These are phyloP conservation scores for Lampropteryx suffumata DNA, from an alignment of 2,888 invertebrate genomes.

Conservation along the genomic window DNA sequence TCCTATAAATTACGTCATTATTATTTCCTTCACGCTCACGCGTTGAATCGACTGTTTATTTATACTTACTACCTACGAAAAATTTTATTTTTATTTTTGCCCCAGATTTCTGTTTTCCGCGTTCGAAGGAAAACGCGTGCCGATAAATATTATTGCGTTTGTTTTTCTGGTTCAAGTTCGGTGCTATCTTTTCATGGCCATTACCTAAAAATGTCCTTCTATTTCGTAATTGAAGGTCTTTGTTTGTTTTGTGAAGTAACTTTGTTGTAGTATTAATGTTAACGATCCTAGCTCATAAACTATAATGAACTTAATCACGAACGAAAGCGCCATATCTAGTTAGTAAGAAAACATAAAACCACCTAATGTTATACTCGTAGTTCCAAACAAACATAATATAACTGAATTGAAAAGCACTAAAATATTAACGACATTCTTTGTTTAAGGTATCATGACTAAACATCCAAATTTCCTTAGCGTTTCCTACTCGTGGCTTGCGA, in stretches of 20 bases:
- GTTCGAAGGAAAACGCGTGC: conserved; percentile 22
- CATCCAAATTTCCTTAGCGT: conserved; percentile 13
- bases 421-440: conserved; percentile 13
- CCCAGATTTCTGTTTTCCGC: conserved; percentile 23
- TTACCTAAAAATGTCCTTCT: conserved; percentile 4
- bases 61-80: not conserved
- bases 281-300: not conserved
- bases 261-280: conserved; percentile 2
- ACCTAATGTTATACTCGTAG: too few species aligned
- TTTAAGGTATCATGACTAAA: conserved; percentile 1
- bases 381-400: not conserved
- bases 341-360: not conserved
- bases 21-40: conserved; percentile 5
- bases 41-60: conserved; percentile 10
- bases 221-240: not conserved
- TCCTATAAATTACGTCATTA: not conserved
- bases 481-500: conserved; percentile 22
- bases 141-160: conserved; percentile 23
- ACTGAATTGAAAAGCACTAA: not conserved
- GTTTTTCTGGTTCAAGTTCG: conserved; percentile 30
- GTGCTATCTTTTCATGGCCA: conserved; percentile 26
- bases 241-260: not conserved
- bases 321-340: conserved; percentile 4
- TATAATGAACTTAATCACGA: conserved; percentile 14
- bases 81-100: conserved; percentile 25